Evolutionary conservation across 2,797 vertebrate species (phyloP).

Genomic region (Lacerta agilis): DNA sequence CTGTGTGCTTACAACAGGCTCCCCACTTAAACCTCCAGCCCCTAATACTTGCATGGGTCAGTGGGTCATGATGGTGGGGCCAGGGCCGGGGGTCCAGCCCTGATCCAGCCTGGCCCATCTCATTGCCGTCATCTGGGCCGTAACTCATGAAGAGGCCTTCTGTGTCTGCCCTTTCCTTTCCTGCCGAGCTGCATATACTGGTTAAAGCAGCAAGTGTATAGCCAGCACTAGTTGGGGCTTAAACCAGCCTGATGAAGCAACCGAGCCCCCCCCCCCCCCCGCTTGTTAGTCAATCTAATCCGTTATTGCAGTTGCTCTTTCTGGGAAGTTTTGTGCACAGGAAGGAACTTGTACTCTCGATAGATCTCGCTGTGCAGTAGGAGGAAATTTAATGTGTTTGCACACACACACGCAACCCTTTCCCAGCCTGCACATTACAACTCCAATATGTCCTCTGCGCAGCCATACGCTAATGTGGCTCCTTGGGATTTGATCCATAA

Average conservation of each 20-base stretch:
- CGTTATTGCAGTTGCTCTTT: background rate
- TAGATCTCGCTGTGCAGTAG: too few relatives aligned
- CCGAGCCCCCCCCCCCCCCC: background rate
- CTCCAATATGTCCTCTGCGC: background rate
- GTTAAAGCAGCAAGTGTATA: background rate
- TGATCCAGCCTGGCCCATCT: too few relatives aligned
- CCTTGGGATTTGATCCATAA: conserved; percentile 7
- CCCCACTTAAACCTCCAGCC: too few relatives aligned
- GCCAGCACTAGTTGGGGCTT: background rate
- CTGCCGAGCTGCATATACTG: background rate
- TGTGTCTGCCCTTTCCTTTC: background rate
- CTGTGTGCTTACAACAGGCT: too few relatives aligned
- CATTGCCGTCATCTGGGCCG: too few relatives aligned
- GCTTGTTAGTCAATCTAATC: background rate
- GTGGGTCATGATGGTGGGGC: too few relatives aligned
- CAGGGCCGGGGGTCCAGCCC: too few relatives aligned
- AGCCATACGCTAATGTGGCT: background rate
- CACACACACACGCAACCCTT: background rate
- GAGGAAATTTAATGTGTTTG: too few relatives aligned
- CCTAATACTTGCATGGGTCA: too few relatives aligned
- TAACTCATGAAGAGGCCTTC: too few relatives aligned
- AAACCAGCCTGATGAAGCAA: background rate
- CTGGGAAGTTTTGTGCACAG: background rate
- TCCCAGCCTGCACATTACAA: background rate
- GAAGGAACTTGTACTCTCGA: too few relatives aligned